Conservation (phyloP, 2,797 vertebrate species). For the Sebastes diploproa region DNA sequence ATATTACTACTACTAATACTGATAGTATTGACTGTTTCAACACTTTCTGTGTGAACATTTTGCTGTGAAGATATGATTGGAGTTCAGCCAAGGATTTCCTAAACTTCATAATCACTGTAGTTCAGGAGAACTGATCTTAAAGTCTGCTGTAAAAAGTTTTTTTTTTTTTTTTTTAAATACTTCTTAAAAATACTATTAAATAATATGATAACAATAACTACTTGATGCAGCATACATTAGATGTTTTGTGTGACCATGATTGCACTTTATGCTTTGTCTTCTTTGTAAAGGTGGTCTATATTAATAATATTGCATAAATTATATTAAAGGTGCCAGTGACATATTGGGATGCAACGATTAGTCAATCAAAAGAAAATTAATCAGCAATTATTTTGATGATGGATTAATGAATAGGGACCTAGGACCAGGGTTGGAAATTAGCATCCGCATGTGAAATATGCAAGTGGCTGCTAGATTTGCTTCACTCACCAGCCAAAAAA, state of each 20-base stretch:
- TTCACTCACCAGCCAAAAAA: too few relatives aligned
- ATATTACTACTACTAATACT: neutral
- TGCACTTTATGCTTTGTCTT: neutral
- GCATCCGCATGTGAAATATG: accelerated
- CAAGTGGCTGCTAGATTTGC: too few relatives aligned
- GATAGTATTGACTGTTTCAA: neutral
- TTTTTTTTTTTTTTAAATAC: neutral
- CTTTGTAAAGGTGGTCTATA: neutral
- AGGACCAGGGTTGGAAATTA: too few relatives aligned
- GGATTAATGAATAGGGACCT: neutral
- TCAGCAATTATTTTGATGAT: neutral
- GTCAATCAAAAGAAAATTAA: neutral
- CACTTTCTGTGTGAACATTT: neutral
- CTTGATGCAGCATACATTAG: neutral
- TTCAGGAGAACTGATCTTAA: neutral
- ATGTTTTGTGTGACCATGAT: neutral
- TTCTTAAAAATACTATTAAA: neutral
- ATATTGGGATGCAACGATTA: accelerated
- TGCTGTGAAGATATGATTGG: neutral
- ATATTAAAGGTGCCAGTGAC: neutral
- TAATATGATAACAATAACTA: neutral
- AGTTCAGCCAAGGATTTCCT: neutral
- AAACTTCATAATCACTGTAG: neutral
- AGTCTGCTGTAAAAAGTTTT: neutral
- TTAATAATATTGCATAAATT: neutral